Conservation (phyloP, 1,140 invertebrate species). For the Rhyzopertha dominica region DNA sequence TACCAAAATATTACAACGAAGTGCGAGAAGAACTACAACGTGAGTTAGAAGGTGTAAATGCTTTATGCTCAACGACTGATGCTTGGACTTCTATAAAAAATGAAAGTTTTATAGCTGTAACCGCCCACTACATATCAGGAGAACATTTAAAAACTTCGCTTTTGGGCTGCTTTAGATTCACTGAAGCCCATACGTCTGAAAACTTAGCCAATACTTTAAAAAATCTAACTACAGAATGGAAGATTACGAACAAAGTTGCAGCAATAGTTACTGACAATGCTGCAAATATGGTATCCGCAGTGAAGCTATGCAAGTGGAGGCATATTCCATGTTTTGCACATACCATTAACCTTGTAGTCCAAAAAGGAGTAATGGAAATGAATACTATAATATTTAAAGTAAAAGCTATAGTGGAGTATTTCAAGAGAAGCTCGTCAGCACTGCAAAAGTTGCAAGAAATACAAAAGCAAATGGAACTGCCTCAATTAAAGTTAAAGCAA, state of each 20-base stretch:
- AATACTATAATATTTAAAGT: conserved; percentile 17
- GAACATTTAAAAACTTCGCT: too few species aligned
- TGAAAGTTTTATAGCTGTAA: conserved; percentile 16
- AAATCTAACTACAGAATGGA: conserved; percentile 10
- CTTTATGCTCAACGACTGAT: too few species aligned
- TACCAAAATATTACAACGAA: too few species aligned
- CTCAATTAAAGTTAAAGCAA: conserved; percentile 23
- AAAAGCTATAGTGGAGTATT: conserved; percentile 27
- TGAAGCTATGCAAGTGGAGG: conserved; percentile 10
- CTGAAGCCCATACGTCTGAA: too few species aligned
- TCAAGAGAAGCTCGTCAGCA: conserved; percentile 17
- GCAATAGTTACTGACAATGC: conserved; percentile 15
- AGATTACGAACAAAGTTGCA: conserved; percentile 9
- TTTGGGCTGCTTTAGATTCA: too few species aligned
- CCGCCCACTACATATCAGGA: conserved; percentile 17
- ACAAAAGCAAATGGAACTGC: conserved; percentile 23
- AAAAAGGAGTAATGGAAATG: conserved; percentile 14
- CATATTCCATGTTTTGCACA: conserved; percentile 18
- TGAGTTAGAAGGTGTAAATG: too few species aligned
- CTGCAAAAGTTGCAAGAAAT: conserved; percentile 13
- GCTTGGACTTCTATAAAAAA: conserved; percentile 19
- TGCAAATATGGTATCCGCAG: conserved; percentile 10
- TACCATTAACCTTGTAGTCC: conserved; percentile 10
- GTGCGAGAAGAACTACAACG: too few species aligned
- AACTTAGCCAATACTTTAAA: conserved; percentile 9